phyloP scores from a whole-genome alignment of 1,140 invertebrate species.

The Aphaenogaster floridana region DNA sequence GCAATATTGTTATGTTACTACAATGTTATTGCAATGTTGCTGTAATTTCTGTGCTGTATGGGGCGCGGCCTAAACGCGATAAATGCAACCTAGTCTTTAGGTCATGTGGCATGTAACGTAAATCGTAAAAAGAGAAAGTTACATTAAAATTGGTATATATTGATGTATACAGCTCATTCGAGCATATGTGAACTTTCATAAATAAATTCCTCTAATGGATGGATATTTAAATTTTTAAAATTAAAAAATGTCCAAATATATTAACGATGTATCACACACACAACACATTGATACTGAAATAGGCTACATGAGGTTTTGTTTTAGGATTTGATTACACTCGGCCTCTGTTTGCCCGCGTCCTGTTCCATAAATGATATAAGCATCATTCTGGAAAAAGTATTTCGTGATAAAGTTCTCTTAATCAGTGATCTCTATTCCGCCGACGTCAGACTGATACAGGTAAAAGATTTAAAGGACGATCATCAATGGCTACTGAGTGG shows the following conservation, averaged over 20 bases:
- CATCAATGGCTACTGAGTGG: constrained; percentile 74
- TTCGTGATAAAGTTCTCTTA: constrained; percentile 74
- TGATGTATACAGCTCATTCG: not conserved
- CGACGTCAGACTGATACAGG: constrained; percentile 77
- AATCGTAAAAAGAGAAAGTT: constrained; percentile 33
- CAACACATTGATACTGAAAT: not conserved
- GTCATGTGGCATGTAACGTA: not conserved
- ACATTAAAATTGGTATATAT: not conserved
- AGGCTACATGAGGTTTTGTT: not conserved
- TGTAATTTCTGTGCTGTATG: no score
- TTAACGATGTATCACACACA: not conserved
- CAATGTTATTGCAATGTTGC: no score
- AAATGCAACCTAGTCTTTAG: not conserved
- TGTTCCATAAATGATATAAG: constrained; percentile 77
- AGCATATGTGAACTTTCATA: not conserved
- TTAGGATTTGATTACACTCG: constrained; percentile 81
- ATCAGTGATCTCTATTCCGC: constrained; percentile 76
- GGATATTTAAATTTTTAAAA: not conserved
- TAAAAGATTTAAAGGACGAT: constrained; percentile 78
- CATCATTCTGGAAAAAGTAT: constrained; percentile 75
- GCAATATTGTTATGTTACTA: no score
- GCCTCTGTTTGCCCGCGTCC: constrained; percentile 83
- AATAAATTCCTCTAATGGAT: not conserved
- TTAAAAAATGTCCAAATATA: not conserved
- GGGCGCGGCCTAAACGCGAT: not conserved